Evolutionary conservation across 2,888 invertebrate genomes (phyloP).

Genomic region (Brachylomia viminalis): DNA sequence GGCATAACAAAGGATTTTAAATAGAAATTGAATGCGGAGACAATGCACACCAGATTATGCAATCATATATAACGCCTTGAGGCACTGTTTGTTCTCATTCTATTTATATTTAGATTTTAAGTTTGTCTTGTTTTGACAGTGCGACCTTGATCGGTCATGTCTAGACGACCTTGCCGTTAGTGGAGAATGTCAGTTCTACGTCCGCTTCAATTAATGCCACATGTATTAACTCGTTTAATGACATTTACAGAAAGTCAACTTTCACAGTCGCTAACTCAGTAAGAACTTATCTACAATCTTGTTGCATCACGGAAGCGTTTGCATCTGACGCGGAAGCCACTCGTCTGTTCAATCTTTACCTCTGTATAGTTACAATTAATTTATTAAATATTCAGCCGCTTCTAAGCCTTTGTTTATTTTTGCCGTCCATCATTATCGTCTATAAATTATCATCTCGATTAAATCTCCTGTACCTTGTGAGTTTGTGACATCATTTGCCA

Average conservation of each 20-base stretch:
- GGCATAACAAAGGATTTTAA: constrained; percentile 42
- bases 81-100: constrained; percentile 56
- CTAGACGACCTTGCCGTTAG: constrained; percentile 79
- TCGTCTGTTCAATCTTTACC: constrained; percentile 53
- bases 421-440: constrained; percentile 37
- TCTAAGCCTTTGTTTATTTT: constrained; percentile 53
- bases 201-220: constrained; percentile 76
- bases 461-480: no score
- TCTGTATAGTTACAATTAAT: constrained; percentile 52
- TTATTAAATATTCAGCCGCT: constrained; percentile 56
- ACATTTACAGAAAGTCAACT: constrained; percentile 73
- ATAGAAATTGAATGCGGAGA: constrained; percentile 32
- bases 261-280: constrained; percentile 71
- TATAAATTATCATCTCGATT: constrained; percentile 37
- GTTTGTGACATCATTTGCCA: constrained; percentile 56
- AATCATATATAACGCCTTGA: constrained; percentile 51
- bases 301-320: constrained; percentile 76
- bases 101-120: constrained; percentile 62
- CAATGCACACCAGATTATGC: constrained; percentile 41
- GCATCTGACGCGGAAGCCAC: constrained; percentile 74
- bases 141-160: constrained; percentile 80
- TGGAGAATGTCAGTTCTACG: constrained; percentile 78
- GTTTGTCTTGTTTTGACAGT: constrained; percentile 70
- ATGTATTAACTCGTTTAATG: constrained; percentile 70
- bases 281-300: constrained; percentile 64